Evolutionary conservation across 2,113 vertebrate species (phyloP).

Genomic region (Peucedramus taeniatus): DNA sequence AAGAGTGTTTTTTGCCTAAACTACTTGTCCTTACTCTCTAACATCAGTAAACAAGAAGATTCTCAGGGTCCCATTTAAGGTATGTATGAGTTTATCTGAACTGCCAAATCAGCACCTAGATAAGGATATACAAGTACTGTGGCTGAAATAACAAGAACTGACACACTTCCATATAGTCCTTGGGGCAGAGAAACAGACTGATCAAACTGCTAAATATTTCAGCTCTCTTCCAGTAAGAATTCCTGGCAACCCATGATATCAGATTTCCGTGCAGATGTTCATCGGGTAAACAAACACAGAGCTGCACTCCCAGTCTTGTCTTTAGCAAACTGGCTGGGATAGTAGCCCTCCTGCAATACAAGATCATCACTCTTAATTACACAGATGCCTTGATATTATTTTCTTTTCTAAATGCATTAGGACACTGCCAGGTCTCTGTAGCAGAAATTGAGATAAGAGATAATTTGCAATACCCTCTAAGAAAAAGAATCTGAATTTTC

Average conservation of each 20-base stretch:
- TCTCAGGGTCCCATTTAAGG: not conserved
- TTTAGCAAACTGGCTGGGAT: not conserved
- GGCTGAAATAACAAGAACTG: not conserved
- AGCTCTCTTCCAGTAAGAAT: not conserved
- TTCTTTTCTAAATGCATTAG: not conserved
- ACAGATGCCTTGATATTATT: not conserved
- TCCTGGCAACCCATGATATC: not conserved
- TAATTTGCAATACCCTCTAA: not conserved
- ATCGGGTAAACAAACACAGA: not conserved
- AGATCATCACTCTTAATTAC: slow-evolving; percentile 13
- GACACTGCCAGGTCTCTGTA: not conserved
- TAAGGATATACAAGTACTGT: not conserved
- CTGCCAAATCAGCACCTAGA: not conserved
- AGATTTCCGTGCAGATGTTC: slow-evolving; percentile 15
- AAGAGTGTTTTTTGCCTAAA: not conserved
- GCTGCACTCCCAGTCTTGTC: not conserved
- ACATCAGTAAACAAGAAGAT: not conserved
- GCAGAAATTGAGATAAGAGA: not conserved
- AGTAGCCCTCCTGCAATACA: not conserved
- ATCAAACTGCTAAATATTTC: slow-evolving; percentile 23
- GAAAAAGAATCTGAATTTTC: not conserved
- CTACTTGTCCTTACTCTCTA: not conserved
- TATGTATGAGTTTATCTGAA: not conserved
- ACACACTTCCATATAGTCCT: not conserved
- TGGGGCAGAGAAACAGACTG: not conserved